Base-by-base conservation (phyloP, 2,888 invertebrate species). In the Cataglyphis albicans region DNA sequence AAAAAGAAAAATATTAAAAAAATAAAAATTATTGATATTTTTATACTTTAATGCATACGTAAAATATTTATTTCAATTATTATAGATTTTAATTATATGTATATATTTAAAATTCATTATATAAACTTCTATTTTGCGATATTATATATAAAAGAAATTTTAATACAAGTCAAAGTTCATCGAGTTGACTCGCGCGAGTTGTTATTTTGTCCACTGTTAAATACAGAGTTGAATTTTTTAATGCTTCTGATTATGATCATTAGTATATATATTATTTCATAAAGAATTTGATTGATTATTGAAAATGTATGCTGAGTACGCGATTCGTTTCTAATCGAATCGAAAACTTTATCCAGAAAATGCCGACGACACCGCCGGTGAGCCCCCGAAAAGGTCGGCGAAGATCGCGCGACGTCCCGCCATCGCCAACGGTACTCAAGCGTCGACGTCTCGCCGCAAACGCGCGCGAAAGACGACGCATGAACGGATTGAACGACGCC, bases 401-500 rank as follows among this genome's bases (percentile, higher is more conserved):
- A 64, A 92, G 93, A 81, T 93, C 93, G 10, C 90, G 93, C 0
- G 94, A 94, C 72, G 93, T 94, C 0, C 96, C 93, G 89, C 96
- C 95, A 88, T 96, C 94, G 87, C 96, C 96, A 32, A 95, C 95
- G 0, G 95, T 97, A 7, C 90, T 96, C 84, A 96, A 96, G 90
- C 96, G 96, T 72, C 95, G 97, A 35, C 95, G 97, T 41, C 95
- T 97, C 68, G 97, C 97, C 2, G 97, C 97, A 1, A 97, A 97
- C 93, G 97, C 97, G 0, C 95, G 97, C 0, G 97, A 97, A 93
- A 94, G 97, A 67, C 95, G 97, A 72, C 95, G 97, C 59, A 97
- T 97, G 97, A 96, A 97, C 92, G 96, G 97, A n/a, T 94, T 97
- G 52, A 97, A 97, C 93, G 96, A 96, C 87, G 97, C 97, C 0